Percentiles rank a stretch among this genome's conserved stretches.
Conservation (phyloP, 2,797 vertebrate genomes). For the Scolopax rusticola region DNA sequence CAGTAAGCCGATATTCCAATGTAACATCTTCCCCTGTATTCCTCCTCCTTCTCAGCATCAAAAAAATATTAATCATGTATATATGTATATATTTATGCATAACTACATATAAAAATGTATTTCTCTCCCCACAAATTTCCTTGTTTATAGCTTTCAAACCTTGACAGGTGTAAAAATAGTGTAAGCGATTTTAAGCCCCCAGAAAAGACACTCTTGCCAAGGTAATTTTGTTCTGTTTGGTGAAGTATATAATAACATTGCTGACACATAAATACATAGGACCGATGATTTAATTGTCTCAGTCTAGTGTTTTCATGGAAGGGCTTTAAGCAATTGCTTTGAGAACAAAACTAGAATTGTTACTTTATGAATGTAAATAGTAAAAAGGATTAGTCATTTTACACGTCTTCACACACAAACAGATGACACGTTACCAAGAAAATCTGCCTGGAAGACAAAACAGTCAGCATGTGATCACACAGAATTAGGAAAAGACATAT, state of each 20-base stretch:
- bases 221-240: neutral
- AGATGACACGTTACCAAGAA: conserved; percentile 47
- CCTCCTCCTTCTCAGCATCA: neutral
- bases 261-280: neutral
- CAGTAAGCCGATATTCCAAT: neutral
- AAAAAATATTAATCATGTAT: neutral
- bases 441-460: conserved; percentile 43
- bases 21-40: neutral
- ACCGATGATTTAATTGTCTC: neutral
- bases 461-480: conserved; percentile 1
- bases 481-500: neutral
- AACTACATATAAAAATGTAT: neutral
- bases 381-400: conserved; percentile 56
- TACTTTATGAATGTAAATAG: conserved; percentile 37
- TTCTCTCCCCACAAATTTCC: neutral
- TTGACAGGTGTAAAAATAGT: neutral
- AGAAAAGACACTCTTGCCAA: neutral
- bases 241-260: neutral
- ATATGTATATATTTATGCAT: neutral
- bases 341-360: conserved; percentile 31
- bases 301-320: conserved; percentile 1
- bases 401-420: conserved; percentile 32
- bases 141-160: neutral
- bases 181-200: neutral
- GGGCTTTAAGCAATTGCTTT: neutral